phyloP scores from a whole-genome alignment of 2,888 invertebrate species.

The Parnassius orleans region DNA sequence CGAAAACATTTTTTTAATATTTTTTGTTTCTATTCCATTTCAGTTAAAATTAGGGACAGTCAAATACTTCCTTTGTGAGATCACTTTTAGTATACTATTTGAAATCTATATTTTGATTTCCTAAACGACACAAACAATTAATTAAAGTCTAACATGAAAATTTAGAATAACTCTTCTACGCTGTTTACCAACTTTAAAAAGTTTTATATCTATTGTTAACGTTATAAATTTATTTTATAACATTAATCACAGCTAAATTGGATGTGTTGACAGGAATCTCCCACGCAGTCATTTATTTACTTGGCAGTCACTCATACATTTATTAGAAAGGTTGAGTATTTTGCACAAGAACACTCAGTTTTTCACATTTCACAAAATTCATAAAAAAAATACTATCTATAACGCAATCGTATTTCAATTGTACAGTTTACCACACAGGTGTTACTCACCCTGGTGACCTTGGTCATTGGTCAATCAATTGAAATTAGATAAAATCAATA shows the following conservation, averaged over 20 bases:
- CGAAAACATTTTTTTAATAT: too few relatives aligned
- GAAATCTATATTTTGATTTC: constrained; percentile 3
- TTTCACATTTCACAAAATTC: too few relatives aligned
- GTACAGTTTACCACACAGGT: too few relatives aligned
- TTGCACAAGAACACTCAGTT: too few relatives aligned
- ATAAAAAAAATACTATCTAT: too few relatives aligned
- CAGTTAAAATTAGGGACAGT: neutral
- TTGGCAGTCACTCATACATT: constrained; percentile 1
- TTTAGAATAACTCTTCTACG: constrained; percentile 24
- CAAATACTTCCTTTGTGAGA: constrained; percentile 4
- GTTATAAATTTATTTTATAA: neutral
- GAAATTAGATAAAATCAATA: too few relatives aligned
- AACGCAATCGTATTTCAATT: too few relatives aligned
- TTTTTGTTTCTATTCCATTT: neutral
- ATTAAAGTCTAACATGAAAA: constrained; percentile 14
- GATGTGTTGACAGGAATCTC: neutral
- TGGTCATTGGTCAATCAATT: too few relatives aligned
- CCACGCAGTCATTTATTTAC: neutral
- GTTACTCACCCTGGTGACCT: too few relatives aligned
- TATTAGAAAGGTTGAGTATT: neutral
- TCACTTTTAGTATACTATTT: constrained; percentile 1
- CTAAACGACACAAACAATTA: constrained; percentile 7
- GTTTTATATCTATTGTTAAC: neutral
- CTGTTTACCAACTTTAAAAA: constrained; percentile 20
- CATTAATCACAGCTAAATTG: constrained; percentile 2